Percentiles rank a stretch among this genome's conserved stretches.
These are phyloP conservation scores for Spatula versicolor DNA, from an alignment of 2,797 vertebrate genomes.

Conservation along the genomic window DNA sequence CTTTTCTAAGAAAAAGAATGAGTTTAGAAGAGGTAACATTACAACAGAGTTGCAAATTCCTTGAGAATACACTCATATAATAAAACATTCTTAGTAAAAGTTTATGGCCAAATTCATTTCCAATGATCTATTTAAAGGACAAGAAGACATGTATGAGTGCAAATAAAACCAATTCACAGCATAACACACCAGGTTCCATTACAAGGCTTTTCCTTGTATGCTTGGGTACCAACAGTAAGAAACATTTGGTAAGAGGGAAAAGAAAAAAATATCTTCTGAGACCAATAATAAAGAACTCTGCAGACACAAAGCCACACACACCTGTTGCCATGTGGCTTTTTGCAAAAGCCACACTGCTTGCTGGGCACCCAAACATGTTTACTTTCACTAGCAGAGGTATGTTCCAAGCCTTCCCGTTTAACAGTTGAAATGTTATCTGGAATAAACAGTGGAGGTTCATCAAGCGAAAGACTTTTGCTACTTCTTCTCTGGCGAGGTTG, in stretches of 20 bases:
- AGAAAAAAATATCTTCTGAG: not conserved
- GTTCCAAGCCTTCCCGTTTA: slow-evolving; percentile 86
- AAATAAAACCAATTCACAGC: not conserved
- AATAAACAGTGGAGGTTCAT: slow-evolving; percentile 95
- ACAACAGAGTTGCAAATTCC: not conserved
- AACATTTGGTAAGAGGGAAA: not conserved
- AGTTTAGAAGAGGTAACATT: not conserved
- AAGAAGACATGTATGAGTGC: not conserved
- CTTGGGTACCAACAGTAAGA: not conserved
- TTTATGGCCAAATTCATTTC: not conserved
- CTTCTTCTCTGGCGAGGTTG: slow-evolving; percentile 89
- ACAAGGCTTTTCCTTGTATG: not conserved
- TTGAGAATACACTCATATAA: not conserved
- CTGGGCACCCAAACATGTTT: slow-evolving; percentile 91
- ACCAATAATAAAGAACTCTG: not conserved
- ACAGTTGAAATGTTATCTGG: slow-evolving; percentile 94
- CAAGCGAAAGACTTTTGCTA: slow-evolving; percentile 89
- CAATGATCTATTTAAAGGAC: not conserved
- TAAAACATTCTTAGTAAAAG: not conserved
- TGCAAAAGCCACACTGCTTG: slow-evolving; percentile 95
- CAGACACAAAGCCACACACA: slow-evolving; percentile 76
- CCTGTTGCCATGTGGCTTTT: slow-evolving; percentile 96
- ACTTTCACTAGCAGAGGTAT: slow-evolving; percentile 76
- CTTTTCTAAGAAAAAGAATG: not conserved
- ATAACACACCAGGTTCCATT: not conserved